These are phyloP conservation scores for Mactra quadrangularis DNA, from an alignment of 1,140 invertebrate species.

Conservation along the genomic window DNA sequence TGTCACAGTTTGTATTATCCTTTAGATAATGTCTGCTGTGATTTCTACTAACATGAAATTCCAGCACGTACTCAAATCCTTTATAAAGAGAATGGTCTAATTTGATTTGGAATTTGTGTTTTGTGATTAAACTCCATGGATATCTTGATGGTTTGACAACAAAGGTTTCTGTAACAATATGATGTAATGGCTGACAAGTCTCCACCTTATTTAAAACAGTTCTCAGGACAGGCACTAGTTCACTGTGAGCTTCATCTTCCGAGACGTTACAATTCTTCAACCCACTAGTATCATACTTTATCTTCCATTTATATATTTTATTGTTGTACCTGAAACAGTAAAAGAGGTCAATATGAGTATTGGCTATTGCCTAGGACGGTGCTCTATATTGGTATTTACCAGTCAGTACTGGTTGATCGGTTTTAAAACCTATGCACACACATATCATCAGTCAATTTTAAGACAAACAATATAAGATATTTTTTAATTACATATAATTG, in stretches of 20 bases:
- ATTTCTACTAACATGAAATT: constrained; percentile 27
- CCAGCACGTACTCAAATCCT: constrained; percentile 39
- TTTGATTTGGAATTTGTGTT: neutral
- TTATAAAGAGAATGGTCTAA: constrained; percentile 38
- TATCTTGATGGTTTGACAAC: constrained; percentile 29
- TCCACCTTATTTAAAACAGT: constrained; percentile 42
- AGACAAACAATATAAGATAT: neutral
- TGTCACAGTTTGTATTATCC: neutral
- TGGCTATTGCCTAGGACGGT: neutral
- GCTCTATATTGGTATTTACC: neutral
- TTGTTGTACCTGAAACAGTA: constrained; percentile 28
- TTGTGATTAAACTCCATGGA: constrained; percentile 34
- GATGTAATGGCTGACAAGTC: constrained; percentile 20
- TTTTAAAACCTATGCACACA: neutral
- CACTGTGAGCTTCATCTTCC: constrained; percentile 12
- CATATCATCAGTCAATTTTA: neutral
- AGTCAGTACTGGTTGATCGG: too few species aligned
- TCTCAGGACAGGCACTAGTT: constrained; percentile 47
- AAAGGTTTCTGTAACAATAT: constrained; percentile 39
- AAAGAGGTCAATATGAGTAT: neutral
- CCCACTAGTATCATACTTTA: neutral
- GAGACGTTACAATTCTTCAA: neutral
- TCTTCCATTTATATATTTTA: constrained; percentile 45
- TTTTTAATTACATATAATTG: neutral
- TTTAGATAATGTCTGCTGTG: neutral